phyloP scores from a whole-genome alignment of 2,888 invertebrate genomes.

The Macroteleia sp. region DNA sequence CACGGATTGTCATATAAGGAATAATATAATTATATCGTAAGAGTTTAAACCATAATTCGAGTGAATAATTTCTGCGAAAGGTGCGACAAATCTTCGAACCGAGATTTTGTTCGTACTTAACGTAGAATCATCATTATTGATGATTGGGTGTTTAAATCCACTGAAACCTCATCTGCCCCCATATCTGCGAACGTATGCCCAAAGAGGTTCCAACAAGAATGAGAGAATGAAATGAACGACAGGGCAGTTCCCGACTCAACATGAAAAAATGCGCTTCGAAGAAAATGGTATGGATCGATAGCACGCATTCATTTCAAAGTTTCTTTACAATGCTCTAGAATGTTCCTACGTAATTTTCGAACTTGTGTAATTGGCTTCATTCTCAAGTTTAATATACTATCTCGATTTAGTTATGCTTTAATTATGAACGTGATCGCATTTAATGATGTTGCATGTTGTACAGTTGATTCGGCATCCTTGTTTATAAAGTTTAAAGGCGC shows the following conservation, averaged over 20 bases:
- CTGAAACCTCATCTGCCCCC: too few species aligned
- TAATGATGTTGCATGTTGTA: slow-evolving; percentile 63
- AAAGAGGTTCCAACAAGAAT: slow-evolving; percentile 31
- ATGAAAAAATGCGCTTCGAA: slow-evolving; percentile 30
- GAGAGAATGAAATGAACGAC: slow-evolving; percentile 23
- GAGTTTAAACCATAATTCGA: too few species aligned
- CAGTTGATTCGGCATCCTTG: slow-evolving; percentile 44
- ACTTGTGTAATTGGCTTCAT: slow-evolving; percentile 80
- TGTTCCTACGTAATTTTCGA: slow-evolving; percentile 73
- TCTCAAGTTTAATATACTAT: slow-evolving; percentile 76
- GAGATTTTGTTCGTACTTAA: too few species aligned
- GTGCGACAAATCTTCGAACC: too few species aligned
- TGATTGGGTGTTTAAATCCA: neutral
- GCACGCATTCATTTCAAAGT: slow-evolving; percentile 61
- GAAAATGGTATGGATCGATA: slow-evolving; percentile 46
- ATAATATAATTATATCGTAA: too few species aligned
- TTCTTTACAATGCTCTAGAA: slow-evolving; percentile 65
- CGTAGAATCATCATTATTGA: neutral
- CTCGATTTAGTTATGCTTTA: slow-evolving; percentile 65
- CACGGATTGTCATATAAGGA: too few species aligned
- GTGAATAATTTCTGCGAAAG: too few species aligned
- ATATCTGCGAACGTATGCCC: too few species aligned
- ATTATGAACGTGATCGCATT: slow-evolving; percentile 70
- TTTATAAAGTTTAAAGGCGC: slow-evolving; percentile 32
- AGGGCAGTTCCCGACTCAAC: slow-evolving; percentile 19